These are phyloP conservation scores for Drosophila willistoni DNA, from an alignment of 1,140 invertebrate species.

Conservation along the genomic window DNA sequence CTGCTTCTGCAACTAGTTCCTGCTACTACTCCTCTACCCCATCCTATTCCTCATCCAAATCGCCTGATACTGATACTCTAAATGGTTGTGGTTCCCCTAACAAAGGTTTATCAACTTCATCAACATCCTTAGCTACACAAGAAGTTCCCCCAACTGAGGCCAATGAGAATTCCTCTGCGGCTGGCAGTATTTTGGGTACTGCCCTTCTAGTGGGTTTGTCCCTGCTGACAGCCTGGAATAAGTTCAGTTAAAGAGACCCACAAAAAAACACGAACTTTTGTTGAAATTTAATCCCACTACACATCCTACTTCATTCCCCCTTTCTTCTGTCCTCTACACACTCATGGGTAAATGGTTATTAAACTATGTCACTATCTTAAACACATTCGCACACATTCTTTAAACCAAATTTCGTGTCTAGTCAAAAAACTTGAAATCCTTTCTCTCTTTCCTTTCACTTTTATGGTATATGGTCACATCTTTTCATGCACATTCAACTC, in stretches of 20 bases:
- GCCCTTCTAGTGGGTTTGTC: slow-evolving; percentile 73
- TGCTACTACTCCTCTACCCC: slow-evolving; percentile 18
- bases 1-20: slow-evolving; percentile 63
- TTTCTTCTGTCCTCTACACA: not conserved
- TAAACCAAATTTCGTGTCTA: not conserved
- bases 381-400: not conserved
- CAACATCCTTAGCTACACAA: not conserved
- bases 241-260: slow-evolving; percentile 45
- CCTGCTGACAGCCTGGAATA: slow-evolving; percentile 73
- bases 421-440: not conserved
- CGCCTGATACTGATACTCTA: slow-evolving; percentile 29
- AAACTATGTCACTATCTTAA: not conserved
- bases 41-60: slow-evolving; percentile 11
- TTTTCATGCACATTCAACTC: slow-evolving; percentile 39
- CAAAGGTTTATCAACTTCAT: not conserved
- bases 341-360: slow-evolving; percentile 1
- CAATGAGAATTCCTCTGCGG: slow-evolving; percentile 30
- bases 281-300: slow-evolving; percentile 4
- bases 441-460: not conserved
- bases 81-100: slow-evolving; percentile 61
- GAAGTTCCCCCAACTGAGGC: not conserved
- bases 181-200: slow-evolving; percentile 66
- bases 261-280: not conserved
- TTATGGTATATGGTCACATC: slow-evolving; percentile 3
- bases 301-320: slow-evolving; percentile 7